Evolutionary conservation across 2,113 vertebrate species (phyloP).

Genomic region (Solea senegalensis): DNA sequence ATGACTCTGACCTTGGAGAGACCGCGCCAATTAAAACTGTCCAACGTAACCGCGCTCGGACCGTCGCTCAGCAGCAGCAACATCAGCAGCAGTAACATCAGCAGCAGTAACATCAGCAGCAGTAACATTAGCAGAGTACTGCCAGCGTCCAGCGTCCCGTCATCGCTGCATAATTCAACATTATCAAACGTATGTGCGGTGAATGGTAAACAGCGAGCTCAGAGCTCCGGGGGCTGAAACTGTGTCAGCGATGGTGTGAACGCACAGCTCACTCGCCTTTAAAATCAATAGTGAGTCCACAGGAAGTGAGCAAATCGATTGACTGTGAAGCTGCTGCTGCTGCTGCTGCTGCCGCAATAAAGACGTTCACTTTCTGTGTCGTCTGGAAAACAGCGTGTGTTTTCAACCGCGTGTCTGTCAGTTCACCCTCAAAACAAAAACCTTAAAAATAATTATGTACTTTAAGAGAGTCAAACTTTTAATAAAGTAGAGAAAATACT

Average conservation of each 20-base stretch:
- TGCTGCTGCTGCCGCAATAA: conserved; percentile 1
- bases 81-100: conserved; percentile 9
- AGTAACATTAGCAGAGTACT: neutral
- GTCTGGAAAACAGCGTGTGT: neutral
- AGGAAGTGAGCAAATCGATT: conserved; percentile 15
- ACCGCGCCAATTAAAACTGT: conserved; percentile 65
- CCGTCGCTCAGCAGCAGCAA: conserved; percentile 51
- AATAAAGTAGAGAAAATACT: too few species aligned
- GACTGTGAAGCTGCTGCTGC: neutral
- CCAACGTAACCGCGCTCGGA: conserved; percentile 1
- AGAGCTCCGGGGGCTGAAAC: neutral
- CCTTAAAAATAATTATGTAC: neutral
- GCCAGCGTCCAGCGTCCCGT: neutral
- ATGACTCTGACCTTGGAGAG: conserved; percentile 67
- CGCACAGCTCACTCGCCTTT: conserved; percentile 10
- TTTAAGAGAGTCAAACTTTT: too few species aligned
- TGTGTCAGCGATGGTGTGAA: conserved; percentile 18
- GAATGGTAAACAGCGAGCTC: conserved; percentile 13
- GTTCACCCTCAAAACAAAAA: neutral
- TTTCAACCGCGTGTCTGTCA: neutral
- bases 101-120: too few species aligned
- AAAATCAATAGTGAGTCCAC: conserved; percentile 19
- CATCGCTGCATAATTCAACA: conserved; percentile 33
- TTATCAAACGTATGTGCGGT: conserved; percentile 33
- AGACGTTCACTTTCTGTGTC: neutral